Evolutionary conservation across 2,113 vertebrate genomes (phyloP).

Genomic region (Oreochromis spilurus): DNA sequence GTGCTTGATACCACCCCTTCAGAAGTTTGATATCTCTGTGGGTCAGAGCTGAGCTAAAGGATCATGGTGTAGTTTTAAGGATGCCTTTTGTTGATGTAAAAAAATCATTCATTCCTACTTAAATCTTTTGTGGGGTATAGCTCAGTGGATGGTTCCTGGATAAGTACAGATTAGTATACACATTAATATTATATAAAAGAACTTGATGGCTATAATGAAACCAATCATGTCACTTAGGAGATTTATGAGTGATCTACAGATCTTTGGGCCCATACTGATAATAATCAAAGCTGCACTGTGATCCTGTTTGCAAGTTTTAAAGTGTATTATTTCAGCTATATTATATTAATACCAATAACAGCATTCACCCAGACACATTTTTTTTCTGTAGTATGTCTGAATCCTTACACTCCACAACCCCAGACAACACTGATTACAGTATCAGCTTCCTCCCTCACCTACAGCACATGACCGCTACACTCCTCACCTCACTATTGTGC

Average conservation of each 20-base stretch:
- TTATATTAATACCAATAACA: background rate
- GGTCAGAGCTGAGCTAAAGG: background rate
- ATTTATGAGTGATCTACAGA: background rate
- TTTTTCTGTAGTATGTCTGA: background rate
- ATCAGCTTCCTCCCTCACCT: constrained; percentile 14
- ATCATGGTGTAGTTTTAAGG: background rate
- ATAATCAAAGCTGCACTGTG: background rate
- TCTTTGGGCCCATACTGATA: background rate
- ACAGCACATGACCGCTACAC: constrained; percentile 8
- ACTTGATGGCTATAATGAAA: background rate
- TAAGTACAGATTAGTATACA: background rate
- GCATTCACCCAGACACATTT: background rate
- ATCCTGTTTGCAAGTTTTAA: background rate
- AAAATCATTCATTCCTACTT: background rate
- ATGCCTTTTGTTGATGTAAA: background rate
- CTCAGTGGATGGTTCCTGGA: background rate
- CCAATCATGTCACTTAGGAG: background rate
- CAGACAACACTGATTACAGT: background rate
- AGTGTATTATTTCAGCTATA: background rate
- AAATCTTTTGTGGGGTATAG: background rate
- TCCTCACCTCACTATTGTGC: constrained; percentile 59
- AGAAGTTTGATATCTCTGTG: background rate
- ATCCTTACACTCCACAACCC: background rate
- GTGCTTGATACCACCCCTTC: background rate
- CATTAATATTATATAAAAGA: background rate